phyloP scores from a whole-genome alignment of 2,888 invertebrate species.

The Trichacis sp. region DNA sequence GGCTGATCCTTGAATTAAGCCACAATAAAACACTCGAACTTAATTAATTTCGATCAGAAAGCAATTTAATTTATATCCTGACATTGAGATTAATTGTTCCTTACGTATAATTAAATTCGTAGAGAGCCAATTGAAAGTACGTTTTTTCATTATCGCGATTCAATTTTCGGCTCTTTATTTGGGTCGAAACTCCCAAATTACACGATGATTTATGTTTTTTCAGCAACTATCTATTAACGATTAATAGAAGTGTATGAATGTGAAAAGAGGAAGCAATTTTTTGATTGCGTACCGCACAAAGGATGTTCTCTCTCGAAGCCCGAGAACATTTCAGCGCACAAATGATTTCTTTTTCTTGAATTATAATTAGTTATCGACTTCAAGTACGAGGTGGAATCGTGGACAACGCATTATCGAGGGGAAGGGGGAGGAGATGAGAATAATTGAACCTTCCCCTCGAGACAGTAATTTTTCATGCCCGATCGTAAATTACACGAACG shows the following conservation, averaged over 20 bases:
- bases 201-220: neutral
- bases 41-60: neutral
- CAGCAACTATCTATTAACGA: too few species aligned
- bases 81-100: neutral
- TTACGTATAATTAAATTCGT: neutral
- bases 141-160: neutral
- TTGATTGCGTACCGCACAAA: neutral
- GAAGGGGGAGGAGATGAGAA: conserved; percentile 60
- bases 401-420: conserved; percentile 37
- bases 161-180: neutral
- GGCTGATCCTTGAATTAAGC: too few species aligned
- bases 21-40: neutral
- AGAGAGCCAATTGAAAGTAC: neutral
- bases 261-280: neutral
- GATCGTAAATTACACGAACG: conserved; percentile 66
- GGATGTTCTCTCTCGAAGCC: neutral
- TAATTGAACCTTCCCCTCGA: conserved; percentile 66
- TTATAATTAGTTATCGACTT: conserved; percentile 59
- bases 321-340: neutral
- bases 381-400: conserved; percentile 37
- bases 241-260: neutral
- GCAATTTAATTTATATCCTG: neutral
- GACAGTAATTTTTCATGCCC: conserved; percentile 68
- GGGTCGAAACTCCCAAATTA: neutral
- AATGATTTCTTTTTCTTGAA: conserved; percentile 33